Evolutionary conservation across 2,113 vertebrate species (phyloP).

Genomic region (Tretioscincus oriximinensis): DNA sequence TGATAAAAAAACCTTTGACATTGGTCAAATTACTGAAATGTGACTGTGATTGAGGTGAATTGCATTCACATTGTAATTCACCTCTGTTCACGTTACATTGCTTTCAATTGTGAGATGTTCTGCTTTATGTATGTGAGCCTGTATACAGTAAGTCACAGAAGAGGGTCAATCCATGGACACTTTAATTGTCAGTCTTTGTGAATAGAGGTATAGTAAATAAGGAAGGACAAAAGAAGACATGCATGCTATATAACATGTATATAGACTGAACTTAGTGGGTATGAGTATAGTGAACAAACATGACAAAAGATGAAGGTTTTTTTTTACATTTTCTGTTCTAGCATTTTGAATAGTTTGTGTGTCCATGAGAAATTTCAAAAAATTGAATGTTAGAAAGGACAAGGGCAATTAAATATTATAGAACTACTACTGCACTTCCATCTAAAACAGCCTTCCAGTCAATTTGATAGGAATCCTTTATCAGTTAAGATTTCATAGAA

Average conservation of each 20-base stretch:
- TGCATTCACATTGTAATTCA: constrained; percentile 21
- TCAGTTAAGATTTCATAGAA: too few relatives aligned
- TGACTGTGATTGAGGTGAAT: constrained; percentile 11
- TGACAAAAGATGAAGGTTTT: neutral
- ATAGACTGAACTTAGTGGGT: neutral
- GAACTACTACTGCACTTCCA: neutral
- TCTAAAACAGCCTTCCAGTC: neutral
- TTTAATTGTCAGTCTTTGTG: constrained; percentile 5
- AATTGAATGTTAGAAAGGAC: neutral
- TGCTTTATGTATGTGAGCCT: neutral
- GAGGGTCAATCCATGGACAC: neutral
- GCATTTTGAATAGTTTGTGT: too few relatives aligned
- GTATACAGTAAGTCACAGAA: neutral
- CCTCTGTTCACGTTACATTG: neutral
- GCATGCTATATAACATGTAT: neutral
- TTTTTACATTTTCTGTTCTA: too few relatives aligned
- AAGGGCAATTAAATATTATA: neutral
- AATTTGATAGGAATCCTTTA: too few relatives aligned
- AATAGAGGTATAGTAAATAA: neutral
- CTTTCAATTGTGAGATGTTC: neutral
- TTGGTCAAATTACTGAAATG: neutral
- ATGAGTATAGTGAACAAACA: neutral
- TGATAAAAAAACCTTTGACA: constrained; percentile 13
- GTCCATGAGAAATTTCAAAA: neutral
- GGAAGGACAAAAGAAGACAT: neutral